phyloP scores from a whole-genome alignment of 2,888 invertebrate species.

The Pyralis farinalis region DNA sequence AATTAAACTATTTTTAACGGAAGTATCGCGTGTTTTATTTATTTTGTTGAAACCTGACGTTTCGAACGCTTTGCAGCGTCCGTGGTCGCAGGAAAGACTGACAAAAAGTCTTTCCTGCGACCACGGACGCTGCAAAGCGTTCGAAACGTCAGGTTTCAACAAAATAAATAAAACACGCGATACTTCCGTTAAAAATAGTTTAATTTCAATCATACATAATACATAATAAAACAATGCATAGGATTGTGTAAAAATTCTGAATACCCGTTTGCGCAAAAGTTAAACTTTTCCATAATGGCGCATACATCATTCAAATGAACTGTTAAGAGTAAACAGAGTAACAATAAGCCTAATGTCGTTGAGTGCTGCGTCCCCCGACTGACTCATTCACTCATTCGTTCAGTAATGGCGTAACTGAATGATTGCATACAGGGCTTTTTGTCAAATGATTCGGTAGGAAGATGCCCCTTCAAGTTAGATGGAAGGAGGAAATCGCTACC shows the following conservation, averaged over 20 bases:
- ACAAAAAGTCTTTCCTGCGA: no score
- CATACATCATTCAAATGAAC: slow-evolving; percentile 51
- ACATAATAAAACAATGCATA: slow-evolving; percentile 7
- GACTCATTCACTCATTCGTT: slow-evolving; percentile 38
- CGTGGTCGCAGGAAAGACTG: no score
- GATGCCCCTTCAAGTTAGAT: slow-evolving; percentile 23
- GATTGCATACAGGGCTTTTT: slow-evolving; percentile 38
- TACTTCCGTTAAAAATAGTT: no score
- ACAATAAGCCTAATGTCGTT: slow-evolving; percentile 46
- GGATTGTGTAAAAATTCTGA: slow-evolving; percentile 8
- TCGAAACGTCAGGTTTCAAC: no score
- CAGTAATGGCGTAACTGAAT: slow-evolving; percentile 44
- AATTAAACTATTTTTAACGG: no score
- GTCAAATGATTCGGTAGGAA: slow-evolving; percentile 29
- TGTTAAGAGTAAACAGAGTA: slow-evolving; percentile 36
- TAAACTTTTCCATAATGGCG: slow-evolving; percentile 15
- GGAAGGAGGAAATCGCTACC: slow-evolving; percentile 30
- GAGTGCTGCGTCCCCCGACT: slow-evolving; percentile 28
- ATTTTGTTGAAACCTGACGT: no score
- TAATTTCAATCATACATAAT: no score
- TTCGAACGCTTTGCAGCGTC: no score
- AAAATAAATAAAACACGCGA: no score
- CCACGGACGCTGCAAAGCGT: no score
- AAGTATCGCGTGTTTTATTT: no score
- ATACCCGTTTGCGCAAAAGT: slow-evolving; percentile 3